phyloP scores from a whole-genome alignment of 2,888 invertebrate species.

The Lacanobia wlatinum region DNA sequence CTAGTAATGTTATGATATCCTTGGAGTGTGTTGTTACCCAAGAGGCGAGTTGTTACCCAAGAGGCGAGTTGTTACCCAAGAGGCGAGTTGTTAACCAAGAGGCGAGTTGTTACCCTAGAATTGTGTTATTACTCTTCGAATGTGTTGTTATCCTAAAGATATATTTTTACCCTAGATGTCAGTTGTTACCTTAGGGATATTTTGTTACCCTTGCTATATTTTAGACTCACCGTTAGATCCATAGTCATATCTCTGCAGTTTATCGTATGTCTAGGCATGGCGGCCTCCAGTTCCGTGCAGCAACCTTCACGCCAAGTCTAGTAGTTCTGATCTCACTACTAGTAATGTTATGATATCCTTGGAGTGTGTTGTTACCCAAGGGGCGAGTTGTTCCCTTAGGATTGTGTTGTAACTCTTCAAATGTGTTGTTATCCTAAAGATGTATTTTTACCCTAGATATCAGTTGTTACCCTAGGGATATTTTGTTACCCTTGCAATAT shows the following conservation, averaged over 20 bases:
- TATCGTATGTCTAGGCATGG: conserved; percentile 99
- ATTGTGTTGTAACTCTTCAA: too few relatives aligned
- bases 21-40: neutral
- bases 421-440: neutral
- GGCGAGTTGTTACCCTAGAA: neutral
- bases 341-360: too few relatives aligned
- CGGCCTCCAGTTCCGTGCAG: conserved; percentile 97
- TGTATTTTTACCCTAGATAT: too few relatives aligned
- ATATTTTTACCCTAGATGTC: too few relatives aligned
- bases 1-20: too few relatives aligned
- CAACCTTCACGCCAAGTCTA: conserved; percentile 97
- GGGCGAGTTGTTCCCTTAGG: neutral
- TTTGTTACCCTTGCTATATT: neutral
- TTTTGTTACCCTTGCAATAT: neutral
- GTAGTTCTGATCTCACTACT: conserved; percentile 98
- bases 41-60: accelerated
- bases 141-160: neutral
- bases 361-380: neutral
- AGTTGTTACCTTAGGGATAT: too few relatives aligned
- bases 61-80: too few relatives aligned
- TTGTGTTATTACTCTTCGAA: too few relatives aligned
- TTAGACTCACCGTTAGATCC: conserved; percentile 94
- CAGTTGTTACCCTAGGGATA: too few relatives aligned
- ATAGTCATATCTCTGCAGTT: conserved; percentile 98
- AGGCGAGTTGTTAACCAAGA: too few relatives aligned